Base-by-base conservation (phyloP, 2,888 invertebrate species). In the Halictus quadricinctus region DNA sequence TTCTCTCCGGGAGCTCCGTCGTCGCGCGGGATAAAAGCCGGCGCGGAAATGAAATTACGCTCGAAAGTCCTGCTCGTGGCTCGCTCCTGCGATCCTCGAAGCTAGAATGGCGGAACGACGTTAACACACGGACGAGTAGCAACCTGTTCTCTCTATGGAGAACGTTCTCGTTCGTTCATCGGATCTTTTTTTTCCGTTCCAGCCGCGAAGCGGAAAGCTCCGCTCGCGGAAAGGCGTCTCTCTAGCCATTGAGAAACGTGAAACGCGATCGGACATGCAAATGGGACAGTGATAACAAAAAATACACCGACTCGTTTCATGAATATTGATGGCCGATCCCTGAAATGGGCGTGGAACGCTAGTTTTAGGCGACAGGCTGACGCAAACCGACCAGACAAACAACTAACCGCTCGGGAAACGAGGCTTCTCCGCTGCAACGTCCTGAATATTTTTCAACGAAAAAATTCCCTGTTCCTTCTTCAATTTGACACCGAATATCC, bases 221-320 rank as follows among this genome's bases (percentile, higher is more conserved):
- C 64, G 64, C 64, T 64, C 64, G 29, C 29, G 15, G 36, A 66
- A 66, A 10, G 36, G 36, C 36, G 66, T 6, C 21, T 15, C 58
- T 12, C 4, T 29, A 29, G 29, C 18, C 64, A 25, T 25, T 29
- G 69, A 18, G 36, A 36, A 46, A 12, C 29, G 66, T 18, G 41
- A n/a, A 80, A 80, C 21, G 64, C 74, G n/a, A 58, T 72, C 46
- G 48, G 4, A 10, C 46, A 79, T 85, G 83, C 73, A 83, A 74
- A 83, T 77, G 36, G 15, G 48, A 48, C 50, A 6, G n/a, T 1
- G 25, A 72, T 64, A 66, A 46, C 43, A 66, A 85, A 58, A 54
- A 21, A 25, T 58, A 13, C n/a, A 54, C 54, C 54, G 54, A 13
- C 29, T 18, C 18, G 43, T 25, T 73, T 36, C 41, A 79, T 82